These are phyloP conservation scores for Crotalus tigris DNA, from an alignment of 2,113 vertebrate genomes.

Conservation along the genomic window DNA sequence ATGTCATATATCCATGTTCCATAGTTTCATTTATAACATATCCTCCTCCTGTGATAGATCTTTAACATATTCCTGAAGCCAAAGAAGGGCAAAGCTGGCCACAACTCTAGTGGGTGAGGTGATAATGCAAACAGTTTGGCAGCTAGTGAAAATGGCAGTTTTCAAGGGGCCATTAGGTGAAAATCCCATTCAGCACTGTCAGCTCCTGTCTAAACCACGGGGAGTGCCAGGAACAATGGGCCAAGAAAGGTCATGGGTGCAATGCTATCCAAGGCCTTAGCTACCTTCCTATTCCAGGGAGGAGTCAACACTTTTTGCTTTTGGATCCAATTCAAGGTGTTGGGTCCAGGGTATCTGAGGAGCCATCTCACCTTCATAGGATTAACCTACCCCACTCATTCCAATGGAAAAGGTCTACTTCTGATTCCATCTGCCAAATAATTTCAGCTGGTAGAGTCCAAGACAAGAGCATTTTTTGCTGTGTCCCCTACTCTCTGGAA, in stretches of 20 bases:
- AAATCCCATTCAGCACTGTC: neutral
- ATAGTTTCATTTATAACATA: neutral
- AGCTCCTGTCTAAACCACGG: neutral
- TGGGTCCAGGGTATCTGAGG: neutral
- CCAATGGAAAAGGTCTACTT: neutral
- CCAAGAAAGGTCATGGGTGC: neutral
- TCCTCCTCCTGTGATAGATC: neutral
- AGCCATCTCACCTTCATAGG: neutral
- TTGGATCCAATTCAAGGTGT: neutral
- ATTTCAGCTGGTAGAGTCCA: neutral
- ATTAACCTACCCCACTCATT: neutral
- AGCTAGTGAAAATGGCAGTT: neutral
- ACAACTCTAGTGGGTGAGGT: neutral
- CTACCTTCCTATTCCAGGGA: neutral
- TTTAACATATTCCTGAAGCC: neutral
- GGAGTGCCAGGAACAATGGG: neutral
- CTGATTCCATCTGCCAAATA: neutral
- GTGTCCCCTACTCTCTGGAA: neutral
- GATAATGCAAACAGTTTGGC: neutral
- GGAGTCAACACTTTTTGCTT: neutral
- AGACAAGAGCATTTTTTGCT: neutral
- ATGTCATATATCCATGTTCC: neutral
- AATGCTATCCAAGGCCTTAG: neutral
- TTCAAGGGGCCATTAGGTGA: neutral
- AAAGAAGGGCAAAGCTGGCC: neutral